Base-by-base conservation (phyloP, 2,888 invertebrate genomes). In the Amphimallon solstitiale region DNA sequence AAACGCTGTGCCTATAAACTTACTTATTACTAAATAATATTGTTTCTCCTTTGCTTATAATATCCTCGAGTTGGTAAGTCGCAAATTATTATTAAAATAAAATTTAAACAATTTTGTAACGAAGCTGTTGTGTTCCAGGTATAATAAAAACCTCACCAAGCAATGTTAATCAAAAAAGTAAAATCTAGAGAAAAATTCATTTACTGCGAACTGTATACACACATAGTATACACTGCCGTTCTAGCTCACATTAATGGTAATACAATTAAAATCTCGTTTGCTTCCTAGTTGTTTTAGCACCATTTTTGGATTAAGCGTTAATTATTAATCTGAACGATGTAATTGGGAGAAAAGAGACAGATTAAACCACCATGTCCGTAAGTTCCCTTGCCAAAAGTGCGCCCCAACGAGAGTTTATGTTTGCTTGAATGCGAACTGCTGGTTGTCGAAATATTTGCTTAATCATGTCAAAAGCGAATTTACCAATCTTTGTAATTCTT, bases 261-360 rank as follows among this genome's bases (percentile, higher is more conserved):
- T 72, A 76, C 78, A 78, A 78, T 80, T 78, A 79, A 75, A 74
- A 73, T 67, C 74, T 77, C 77, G 79, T 79, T 78, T 78, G 73
- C 78, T 79, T 77, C 76, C 76, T 78, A 76, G 78, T 71, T 75
- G 77, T 77, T 77, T 79, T 77, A 74, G 74, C 75, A 70, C 73
- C 71, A 69, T 68, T 71, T 65, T 62, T 54, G 76, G 79, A 80
- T 80, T 80, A 80, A 80, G 79, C 78, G 78, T 79, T 79, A 80
- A 80, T 80, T 80, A 80, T 79, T 79, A 80, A 80, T 80, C 78
- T 76, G 76, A 73, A 72, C 70, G 74, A 73, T 76, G 78, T 78
- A 79, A 79, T 79, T 77, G 79, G 74, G 74, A 75, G 76, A 76
- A 77, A 75, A 68, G 76, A 76, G 77, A 75, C 76, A 75, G 76